Percentiles rank a stretch among this genome's conserved stretches.
These are phyloP conservation scores for Ennomos fuscantarius DNA, from an alignment of 2,888 invertebrate species.

Conservation along the genomic window DNA sequence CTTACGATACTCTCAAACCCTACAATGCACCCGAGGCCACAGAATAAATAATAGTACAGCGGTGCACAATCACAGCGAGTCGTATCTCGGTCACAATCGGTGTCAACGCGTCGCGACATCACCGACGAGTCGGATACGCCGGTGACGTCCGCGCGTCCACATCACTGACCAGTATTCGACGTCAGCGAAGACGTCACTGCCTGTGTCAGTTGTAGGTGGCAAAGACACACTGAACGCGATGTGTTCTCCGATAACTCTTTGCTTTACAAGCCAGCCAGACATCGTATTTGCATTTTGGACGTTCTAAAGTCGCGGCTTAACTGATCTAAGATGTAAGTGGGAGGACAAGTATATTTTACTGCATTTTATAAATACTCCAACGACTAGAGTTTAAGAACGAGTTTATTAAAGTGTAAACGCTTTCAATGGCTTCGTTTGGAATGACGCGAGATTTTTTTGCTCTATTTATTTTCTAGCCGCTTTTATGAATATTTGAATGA, in stretches of 20 bases:
- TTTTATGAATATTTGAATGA: slow-evolving; percentile 15
- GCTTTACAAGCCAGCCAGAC: slow-evolving; percentile 65
- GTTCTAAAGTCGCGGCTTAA: slow-evolving; percentile 55
- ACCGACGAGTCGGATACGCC: slow-evolving; percentile 38
- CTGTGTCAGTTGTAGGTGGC: slow-evolving; percentile 45
- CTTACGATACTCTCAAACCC: slow-evolving; percentile 26
- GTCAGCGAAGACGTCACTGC: slow-evolving; percentile 35
- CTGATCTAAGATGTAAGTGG: slow-evolving; percentile 48
- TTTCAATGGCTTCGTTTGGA: slow-evolving; percentile 27
- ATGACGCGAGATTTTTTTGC: slow-evolving; percentile 10
- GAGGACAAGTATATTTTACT: slow-evolving; percentile 48
- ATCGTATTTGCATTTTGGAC: slow-evolving; percentile 70
- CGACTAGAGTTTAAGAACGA: slow-evolving; percentile 24
- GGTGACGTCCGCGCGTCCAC: slow-evolving; percentile 45
- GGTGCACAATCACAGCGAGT: slow-evolving; percentile 57
- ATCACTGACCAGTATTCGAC: slow-evolving; percentile 44
- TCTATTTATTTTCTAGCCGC: slow-evolving; percentile 24
- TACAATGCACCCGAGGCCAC: slow-evolving; percentile 11
- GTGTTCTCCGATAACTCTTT: slow-evolving; percentile 63
- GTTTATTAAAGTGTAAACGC: slow-evolving; percentile 40
- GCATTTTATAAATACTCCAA: slow-evolving; percentile 31
- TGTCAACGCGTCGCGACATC: slow-evolving; percentile 54
- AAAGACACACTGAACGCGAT: slow-evolving; percentile 51
- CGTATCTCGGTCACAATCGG: slow-evolving; percentile 75
- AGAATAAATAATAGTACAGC: not conserved